Base-by-base conservation (phyloP, 2,113 vertebrate species). In the Cyphotilapia sp. region DNA sequence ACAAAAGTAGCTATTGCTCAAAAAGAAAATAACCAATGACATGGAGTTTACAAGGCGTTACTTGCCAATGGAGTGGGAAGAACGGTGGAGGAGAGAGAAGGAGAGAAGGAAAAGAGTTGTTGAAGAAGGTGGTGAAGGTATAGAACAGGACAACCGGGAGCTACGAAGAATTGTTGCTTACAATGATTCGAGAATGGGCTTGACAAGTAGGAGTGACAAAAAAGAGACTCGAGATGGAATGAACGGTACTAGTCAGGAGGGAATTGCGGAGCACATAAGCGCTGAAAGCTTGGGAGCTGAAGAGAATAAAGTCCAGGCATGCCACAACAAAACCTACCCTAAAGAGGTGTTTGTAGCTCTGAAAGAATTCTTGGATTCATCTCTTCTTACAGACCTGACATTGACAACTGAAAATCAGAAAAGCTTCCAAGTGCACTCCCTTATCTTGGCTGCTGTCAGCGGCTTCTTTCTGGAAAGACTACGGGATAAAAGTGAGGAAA, bases 381-480 rank as follows among this genome's bases (percentile, higher is more conserved):
- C 82, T 49, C 6, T 96, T 74, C 89, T 98, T 40, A 95, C 96
- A 61, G 97, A 98, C 22, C 91, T 97, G 49, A 92, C 87, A 76
- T 54, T 97, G 91, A 93, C 76, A 85, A 27, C 95, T 87, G 45
- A 85, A 1, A 78, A 63, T 10, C 93, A 93, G 3, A 87, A 27
- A 13, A 17, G 19, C 1, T 92, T 96, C 2, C 84, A 91, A 2
- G 94, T 94, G 6, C 97, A 98, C 69, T 91, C 93, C 3, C 61
- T 91, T 8, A 19, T 97, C 57, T 47, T 98, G 71, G 97, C 97
- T 4, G 95, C 97, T 2, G 82, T 97, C 38, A 97, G 97, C 81
- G 84, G 93, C 33, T 35, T 97, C 40, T 92, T 97, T 85, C 87
- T 7, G 51, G 69, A 90, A 5, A 91, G 71, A 22, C 74, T 95